Base-by-base conservation (phyloP, 1,140 invertebrate genomes). In the Drosophila ananassae region DNA sequence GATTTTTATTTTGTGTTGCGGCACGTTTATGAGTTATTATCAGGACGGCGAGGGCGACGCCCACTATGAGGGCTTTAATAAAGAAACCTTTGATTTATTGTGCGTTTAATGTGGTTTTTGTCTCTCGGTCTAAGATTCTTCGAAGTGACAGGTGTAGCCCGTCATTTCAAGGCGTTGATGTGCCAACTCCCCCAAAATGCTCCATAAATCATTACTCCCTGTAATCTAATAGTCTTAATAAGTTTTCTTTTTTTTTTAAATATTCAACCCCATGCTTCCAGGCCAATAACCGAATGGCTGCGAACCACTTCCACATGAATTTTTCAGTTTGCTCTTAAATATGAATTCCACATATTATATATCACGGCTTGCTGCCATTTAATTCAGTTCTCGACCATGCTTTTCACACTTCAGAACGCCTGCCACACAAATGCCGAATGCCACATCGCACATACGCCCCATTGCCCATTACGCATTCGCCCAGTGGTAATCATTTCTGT, bases 401-500 rank as follows among this genome's bases (percentile, higher is more conserved):
- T 47, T 71, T 72, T 72, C 48, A 72, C 68, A 72, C 68, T 60
- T 72, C 67, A 60, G 39, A 37, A 66, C 37, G 47, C 44, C 56
- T 71, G 56, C 53, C 39, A 61, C 32, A 10, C 21, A 22, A 4
- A 22, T 21, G 3, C 17, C 17, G 21, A 48, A 80, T 66, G 37
- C 21, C 62, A 59, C 59, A 80, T 72, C 64, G 68, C 80, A 67
- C 80, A 84, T 80, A 85, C 81, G 82, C 82, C 81, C 64, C 78
- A 66, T 77, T 85, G 69, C 68, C 69, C 82, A 87, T 85, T 87
- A 85, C 68, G 69, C 82, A 87, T 85, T 71, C 78, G 81, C 71
- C 82, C 68, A 63, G 81, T 73, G 54, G 77, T 74, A 77, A 84
- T 84, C 82, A 84, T 84, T 84, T 81, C 77, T 84, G 81, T 85